Conservation (phyloP, 2,113 vertebrate species). For the Myodes glareolus region DNA sequence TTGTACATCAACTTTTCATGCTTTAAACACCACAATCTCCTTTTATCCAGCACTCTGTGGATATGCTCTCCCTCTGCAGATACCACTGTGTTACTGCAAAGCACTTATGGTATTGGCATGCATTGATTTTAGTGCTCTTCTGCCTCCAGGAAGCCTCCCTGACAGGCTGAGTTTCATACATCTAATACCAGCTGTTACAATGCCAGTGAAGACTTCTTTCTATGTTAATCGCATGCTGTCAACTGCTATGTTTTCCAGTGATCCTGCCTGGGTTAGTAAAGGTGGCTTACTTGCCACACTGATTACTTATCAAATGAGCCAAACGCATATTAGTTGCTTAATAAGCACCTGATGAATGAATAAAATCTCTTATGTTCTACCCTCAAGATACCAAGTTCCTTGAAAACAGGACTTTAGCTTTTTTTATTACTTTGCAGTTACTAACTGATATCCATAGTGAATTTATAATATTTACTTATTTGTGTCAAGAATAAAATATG, state of each 20-base stretch:
- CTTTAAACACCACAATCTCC: background rate
- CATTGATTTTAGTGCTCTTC: background rate
- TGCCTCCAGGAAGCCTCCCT: background rate
- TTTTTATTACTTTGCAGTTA: background rate
- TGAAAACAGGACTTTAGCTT: conserved; percentile 6
- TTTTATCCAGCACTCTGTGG: background rate
- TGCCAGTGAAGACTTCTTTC: background rate
- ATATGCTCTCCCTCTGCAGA: background rate
- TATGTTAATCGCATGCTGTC: background rate
- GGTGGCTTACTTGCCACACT: background rate
- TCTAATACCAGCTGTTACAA: background rate
- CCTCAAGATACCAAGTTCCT: background rate
- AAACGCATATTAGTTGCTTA: background rate
- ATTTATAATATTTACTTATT: conserved; percentile 12
- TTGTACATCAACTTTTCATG: conserved; percentile 7
- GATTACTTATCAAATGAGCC: background rate
- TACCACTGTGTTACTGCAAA: background rate
- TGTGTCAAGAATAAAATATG: background rate
- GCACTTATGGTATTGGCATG: background rate
- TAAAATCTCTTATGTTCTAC: background rate
- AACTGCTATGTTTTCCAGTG: background rate
- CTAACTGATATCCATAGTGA: background rate
- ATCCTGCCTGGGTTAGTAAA: background rate
- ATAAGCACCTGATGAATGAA: background rate
- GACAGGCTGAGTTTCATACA: background rate